Evolutionary conservation across 2,888 invertebrate genomes (phyloP).

Genomic region (Polyploca ridens): DNA sequence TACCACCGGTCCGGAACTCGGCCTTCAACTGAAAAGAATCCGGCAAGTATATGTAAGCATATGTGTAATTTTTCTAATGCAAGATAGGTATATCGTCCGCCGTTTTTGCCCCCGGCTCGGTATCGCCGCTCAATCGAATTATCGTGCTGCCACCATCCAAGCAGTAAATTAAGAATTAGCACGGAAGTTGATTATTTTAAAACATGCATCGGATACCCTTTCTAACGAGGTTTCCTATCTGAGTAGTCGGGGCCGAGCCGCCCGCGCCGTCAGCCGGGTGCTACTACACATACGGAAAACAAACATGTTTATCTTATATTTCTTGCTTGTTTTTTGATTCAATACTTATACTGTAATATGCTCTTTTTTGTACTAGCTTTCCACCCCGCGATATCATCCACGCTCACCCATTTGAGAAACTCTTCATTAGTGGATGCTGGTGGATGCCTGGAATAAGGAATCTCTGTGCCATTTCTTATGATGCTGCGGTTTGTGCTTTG

Average conservation of each 20-base stretch:
- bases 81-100: constrained; percentile 56
- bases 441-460: no score
- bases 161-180: constrained; percentile 84
- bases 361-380: not conserved
- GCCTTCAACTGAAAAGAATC: no score
- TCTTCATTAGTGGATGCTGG: no score
- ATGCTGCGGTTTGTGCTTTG: no score
- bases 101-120: constrained; percentile 60
- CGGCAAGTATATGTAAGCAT: not conserved
- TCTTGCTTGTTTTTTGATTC: not conserved
- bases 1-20: no score
- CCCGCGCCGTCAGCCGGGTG: not conserved
- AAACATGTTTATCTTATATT: not conserved
- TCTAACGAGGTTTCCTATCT: constrained; percentile 69
- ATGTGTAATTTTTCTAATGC: not conserved
- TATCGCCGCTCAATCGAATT: constrained; percentile 72
- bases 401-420: no score
- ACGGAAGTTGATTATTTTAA: constrained; percentile 80
- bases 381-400: no score
- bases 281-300: not conserved
- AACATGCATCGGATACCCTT: constrained; percentile 79
- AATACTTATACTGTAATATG: not conserved
- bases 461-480: no score
- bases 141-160: constrained; percentile 70
- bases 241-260: not conserved